Evolutionary conservation across 2,797 vertebrate species (phyloP), one percentile per base, ranked within the genome.

Genomic region (Champsocephalus esox): DNA sequence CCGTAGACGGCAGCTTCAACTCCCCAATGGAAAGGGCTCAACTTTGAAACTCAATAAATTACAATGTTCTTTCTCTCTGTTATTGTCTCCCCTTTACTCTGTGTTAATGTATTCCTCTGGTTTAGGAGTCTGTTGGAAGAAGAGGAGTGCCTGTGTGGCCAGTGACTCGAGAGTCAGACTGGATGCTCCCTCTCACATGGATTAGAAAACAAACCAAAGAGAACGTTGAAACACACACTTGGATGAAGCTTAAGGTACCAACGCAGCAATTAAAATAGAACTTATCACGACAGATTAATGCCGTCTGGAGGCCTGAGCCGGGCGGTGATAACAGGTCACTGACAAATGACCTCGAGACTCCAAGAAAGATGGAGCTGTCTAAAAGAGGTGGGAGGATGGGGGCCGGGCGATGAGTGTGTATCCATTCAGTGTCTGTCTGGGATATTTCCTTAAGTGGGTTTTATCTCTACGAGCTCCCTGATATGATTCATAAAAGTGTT

Each of bases 41-140:
- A 38, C 34, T 38, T 38, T 50, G 1, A 62, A 61, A 45, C 38
- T 67, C 9, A 59, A 7, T 44, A n/a, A 54, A 48, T 14, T 38
- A 1, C n/a, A 62, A 5, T 46, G 2, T 19, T 7, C 2, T 16
- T 2, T 54, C 34, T 41, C 14, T 9, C 50, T 61, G 5, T 66
- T 21, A 32, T 14, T 70, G 3, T 21, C 64, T 72, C 19, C 66
- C 46, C 12, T 70, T n/a, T 5, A 3, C 38, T 19, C 50, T 61
- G 7, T 66, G n/a, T 70, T 54, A 8, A 4, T 79, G 51, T 75
- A 0, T 77, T 61, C 77, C 38, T 80, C 58, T 81, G 58, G 34
- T 73, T 46, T 72, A 95, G 95, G 92, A 88, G 90, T 87, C 89
- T 96, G 82, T 81, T 95, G 83, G 93, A 92, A 80, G 90, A 92